Evolutionary conservation across 2,797 vertebrate species (phyloP), one percentile per base, ranked within the genome.

Genomic region (Enteromius mattozi): DNA sequence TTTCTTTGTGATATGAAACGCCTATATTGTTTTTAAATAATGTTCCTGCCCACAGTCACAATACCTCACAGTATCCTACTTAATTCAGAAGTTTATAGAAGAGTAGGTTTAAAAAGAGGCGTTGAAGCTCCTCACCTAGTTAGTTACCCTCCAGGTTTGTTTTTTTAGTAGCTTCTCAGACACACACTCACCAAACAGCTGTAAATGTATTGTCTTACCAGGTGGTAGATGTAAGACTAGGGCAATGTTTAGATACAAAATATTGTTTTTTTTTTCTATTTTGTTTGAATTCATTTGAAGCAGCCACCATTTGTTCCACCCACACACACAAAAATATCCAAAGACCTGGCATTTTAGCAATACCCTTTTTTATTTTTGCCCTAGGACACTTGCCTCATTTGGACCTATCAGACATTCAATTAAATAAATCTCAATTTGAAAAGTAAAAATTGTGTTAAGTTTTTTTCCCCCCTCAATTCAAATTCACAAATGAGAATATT

Each of bases 331-430:
- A 49, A 33, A 13, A 17, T 13, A 27, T 59, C 33, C 71, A 86
- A 79, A 76, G 14, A 71, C 17, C 1, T 49, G 8, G 14, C 45
- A 45, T 81, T 81, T 81, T 19, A 85, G 37, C 49, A 81, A 83
- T 78, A 40, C 66, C 40, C 65, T 45, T 40, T 51, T 91, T 89
- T 90, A 87, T 59, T 72, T 89, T 69, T 24, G 88, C 87, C 77
- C 70, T 83, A 81, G 92, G 93, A 90, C 92, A 89, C 94, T 96
- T 97, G 97, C 96, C 97, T 97, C 96, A 96, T 92, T 92, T 92
- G 88, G 93, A 88, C 94, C 86, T 82, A 91, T 94, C 94, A 91
- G 93, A 95, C 90, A 94, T 92, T 94, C 93, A 96, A 89, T 91
- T 96, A 92, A 95, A 95, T 95, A 95, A 95, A 95, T 92, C 90